Conservation (phyloP, 2,797 vertebrate genomes). For the Myotis myotis region DNA sequence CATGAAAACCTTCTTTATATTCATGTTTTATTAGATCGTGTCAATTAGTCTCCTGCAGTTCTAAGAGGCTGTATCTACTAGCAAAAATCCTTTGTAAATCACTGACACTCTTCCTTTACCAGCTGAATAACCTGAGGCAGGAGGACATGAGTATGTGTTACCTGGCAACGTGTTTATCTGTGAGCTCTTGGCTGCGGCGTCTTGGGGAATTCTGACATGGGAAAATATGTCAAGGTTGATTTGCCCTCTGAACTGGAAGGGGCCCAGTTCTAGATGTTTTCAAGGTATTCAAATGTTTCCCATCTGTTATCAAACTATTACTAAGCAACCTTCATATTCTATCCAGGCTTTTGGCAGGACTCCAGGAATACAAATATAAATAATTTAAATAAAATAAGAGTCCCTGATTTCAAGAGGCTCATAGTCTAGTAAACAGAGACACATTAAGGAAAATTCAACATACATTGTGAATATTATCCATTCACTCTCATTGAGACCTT, state of each 20-base stretch:
- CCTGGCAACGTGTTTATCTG: background rate
- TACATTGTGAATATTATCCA: background rate
- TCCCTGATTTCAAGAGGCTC: background rate
- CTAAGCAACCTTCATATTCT: background rate
- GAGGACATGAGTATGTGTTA: background rate
- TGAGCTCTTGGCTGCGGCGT: background rate
- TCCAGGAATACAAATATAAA: background rate
- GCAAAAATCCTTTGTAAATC: conserved; percentile 34
- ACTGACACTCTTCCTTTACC: background rate
- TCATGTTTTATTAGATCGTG: background rate
- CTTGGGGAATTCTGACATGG: conserved; percentile 34
- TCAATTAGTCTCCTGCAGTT: background rate
- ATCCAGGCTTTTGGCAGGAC: background rate
- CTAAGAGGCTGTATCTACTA: background rate
- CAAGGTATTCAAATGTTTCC: conserved; percentile 33
- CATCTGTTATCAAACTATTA: background rate
- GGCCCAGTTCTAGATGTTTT: background rate
- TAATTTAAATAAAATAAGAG: background rate
- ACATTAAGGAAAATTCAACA: background rate
- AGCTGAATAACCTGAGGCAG: conserved; percentile 12
- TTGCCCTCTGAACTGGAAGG: conserved; percentile 22
- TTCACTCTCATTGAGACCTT: background rate
- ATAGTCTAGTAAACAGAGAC: background rate
- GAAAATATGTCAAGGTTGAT: conserved; percentile 16
- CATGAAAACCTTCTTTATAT: background rate